Percentiles rank a stretch among this genome's conserved stretches.
Conservation (phyloP, 1,140 invertebrate species). For the Wasmannia auropunctata region DNA sequence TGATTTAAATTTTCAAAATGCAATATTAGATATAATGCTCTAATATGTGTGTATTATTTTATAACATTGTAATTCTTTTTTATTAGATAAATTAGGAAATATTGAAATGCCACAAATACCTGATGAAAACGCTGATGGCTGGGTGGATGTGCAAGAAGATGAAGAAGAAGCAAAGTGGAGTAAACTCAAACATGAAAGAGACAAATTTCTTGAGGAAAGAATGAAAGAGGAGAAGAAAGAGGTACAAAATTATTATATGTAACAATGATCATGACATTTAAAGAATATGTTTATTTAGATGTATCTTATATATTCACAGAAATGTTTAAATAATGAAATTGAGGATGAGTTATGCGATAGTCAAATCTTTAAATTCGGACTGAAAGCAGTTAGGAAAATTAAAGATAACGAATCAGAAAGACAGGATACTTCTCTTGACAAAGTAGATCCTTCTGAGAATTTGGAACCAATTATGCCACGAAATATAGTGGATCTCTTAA, state of each 20-base stretch:
- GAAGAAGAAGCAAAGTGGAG: conserved; percentile 90
- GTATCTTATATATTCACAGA: conserved; percentile 66
- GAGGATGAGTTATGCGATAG: conserved; percentile 78
- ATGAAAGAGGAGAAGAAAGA: too few species aligned
- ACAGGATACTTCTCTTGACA: neutral
- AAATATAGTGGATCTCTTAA: conserved; percentile 69
- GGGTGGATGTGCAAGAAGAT: conserved; percentile 86
- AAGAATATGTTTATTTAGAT: conserved; percentile 11
- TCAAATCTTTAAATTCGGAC: conserved; percentile 79
- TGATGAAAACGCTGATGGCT: conserved; percentile 83
- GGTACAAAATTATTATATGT: conserved; percentile 60
- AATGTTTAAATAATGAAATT: conserved; percentile 61
- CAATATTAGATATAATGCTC: conserved; percentile 6
- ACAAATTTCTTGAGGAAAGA: conserved; percentile 88
- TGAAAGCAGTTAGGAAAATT: conserved; percentile 76
- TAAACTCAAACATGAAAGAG: conserved; percentile 88
- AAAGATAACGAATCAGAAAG: conserved; percentile 38
- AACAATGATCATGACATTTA: neutral
- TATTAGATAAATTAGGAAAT: conserved; percentile 78
- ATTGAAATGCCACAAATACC: conserved; percentile 70
- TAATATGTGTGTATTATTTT: neutral
- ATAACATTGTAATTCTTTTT: conserved; percentile 11
- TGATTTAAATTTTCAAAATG: neutral
- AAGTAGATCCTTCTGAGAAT: neutral
- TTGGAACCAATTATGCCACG: conserved; percentile 56